Base-by-base conservation (phyloP, 1,140 invertebrate species). In the Oreohelix idahoensis region DNA sequence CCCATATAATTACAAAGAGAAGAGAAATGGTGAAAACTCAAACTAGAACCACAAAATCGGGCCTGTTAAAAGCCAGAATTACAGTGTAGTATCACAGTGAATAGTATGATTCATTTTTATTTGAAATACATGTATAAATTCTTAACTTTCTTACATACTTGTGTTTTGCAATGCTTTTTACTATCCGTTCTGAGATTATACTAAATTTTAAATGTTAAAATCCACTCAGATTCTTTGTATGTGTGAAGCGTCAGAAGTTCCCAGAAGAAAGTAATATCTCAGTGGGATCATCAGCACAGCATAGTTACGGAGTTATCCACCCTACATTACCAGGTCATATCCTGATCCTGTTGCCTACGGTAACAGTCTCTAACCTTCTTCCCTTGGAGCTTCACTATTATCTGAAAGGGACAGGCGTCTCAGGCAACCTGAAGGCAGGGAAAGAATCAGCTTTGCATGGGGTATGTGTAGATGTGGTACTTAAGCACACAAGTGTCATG, bases 291-390 rank as follows among this genome's bases (percentile, higher is more conserved):
- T 70, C 80, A 38, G 13, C 42, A 29, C 71, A 82, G 8, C 80
- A 51, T 0, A 29, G 71, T 35, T 51, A 82, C 29, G 80, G 70
- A 51, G 32, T 74, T 36, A 51, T 82, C 15, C 70, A 74, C 8
- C 71, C 80, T 23, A 82, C 71, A 1, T 35, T 82, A 2, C 80
- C 80, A 35, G 97, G 96, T 0, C 98, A 99, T 92, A 95, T 95
- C 13, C 95, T 99, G 77, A 95, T 95, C 11, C 92, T 99, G 36
- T 91, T 97, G 81, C 96, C 97, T 39, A 96, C 96, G 0, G 93
- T 99, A 0, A 95, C 95, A 29, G 88, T 99, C 11, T 88, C 93
- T n/a, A 95, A 95, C 90, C 92, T 95, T 10, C 90, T 95, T 36
- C 95, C 95, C 0, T 92, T 93, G 83, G 95, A 89, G 94, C 94